These are phyloP conservation scores for Gephyroberyx darwinii DNA, from an alignment of 2,797 vertebrate genomes.

Conservation along the genomic window DNA sequence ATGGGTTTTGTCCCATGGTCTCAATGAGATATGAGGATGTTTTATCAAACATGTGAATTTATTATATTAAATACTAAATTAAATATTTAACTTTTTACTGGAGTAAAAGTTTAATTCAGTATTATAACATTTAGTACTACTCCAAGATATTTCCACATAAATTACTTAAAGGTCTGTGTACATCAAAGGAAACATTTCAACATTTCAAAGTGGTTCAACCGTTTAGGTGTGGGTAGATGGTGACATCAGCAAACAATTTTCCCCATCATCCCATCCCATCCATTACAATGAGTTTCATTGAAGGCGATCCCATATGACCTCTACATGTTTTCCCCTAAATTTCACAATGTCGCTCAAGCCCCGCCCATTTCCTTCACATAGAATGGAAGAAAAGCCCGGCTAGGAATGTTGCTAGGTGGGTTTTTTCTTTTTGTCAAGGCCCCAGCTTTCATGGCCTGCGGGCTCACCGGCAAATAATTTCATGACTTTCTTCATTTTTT, in stretches of 20 bases:
- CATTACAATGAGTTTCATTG: conserved; percentile 12
- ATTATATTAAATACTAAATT: too few species aligned
- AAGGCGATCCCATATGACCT: neutral
- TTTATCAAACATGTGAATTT: too few species aligned
- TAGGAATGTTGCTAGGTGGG: conserved; percentile 57
- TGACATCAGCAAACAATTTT: neutral
- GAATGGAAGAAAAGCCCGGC: neutral
- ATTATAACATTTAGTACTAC: too few species aligned
- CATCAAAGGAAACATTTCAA: neutral
- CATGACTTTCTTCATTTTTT: conserved; percentile 34
- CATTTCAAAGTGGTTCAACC: neutral
- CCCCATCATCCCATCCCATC: neutral
- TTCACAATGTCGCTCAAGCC: conserved; percentile 52
- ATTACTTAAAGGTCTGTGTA: neutral
- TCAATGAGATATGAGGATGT: too few species aligned
- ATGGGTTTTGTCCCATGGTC: too few species aligned
- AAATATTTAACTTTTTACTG: too few species aligned
- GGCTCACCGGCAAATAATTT: conserved; percentile 34
- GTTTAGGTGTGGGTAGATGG: neutral
- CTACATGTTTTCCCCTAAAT: conserved; percentile 41
- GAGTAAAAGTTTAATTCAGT: too few species aligned
- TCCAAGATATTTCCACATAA: neutral
- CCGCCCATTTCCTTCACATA: conserved; percentile 31
- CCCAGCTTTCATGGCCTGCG: conserved; percentile 38
- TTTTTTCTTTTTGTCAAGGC: conserved; percentile 29